phyloP scores from a whole-genome alignment of 2,797 vertebrate species.

The Onychomys torridus region DNA sequence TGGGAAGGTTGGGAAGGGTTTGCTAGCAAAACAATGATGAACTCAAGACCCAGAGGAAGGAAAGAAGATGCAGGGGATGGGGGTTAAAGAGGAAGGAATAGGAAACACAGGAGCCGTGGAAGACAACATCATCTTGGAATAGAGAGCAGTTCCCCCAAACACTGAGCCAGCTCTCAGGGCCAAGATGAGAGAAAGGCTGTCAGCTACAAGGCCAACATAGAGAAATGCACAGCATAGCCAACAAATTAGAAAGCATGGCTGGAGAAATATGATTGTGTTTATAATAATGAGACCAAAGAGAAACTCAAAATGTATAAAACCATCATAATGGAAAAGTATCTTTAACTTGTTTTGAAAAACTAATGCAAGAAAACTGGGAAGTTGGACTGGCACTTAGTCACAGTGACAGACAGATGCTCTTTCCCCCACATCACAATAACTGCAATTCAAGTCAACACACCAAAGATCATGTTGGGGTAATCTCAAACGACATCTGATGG shows the following conservation, averaged over 20 bases:
- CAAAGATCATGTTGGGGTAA: not conserved
- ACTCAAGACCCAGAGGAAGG: not conserved
- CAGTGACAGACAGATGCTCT: not conserved
- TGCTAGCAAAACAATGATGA: constrained; percentile 23
- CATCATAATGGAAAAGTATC: not conserved
- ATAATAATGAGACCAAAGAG: not conserved
- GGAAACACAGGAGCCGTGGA: not conserved
- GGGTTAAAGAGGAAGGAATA: not conserved
- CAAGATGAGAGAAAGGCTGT: not conserved
- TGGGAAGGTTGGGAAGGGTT: not conserved
- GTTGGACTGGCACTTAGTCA: not conserved
- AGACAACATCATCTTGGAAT: not conserved
- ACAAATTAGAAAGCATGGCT: not conserved
- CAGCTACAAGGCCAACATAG: not conserved
- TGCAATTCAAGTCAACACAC: constrained; percentile 26
- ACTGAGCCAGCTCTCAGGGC: not conserved
- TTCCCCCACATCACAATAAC: not conserved
- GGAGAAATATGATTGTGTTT: not conserved
- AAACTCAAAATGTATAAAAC: not conserved
- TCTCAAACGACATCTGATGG: not conserved
- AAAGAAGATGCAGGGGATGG: not conserved
- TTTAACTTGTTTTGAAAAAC: not conserved
- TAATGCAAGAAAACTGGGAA: not conserved
- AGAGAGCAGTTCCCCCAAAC: not conserved
- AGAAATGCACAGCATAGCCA: not conserved